A percentile compares a stretch with the other conserved stretches of the same genome.
These are phyloP conservation scores for Bicyclus anynana DNA, from an alignment of 1,140 invertebrate genomes.

Conservation along the genomic window DNA sequence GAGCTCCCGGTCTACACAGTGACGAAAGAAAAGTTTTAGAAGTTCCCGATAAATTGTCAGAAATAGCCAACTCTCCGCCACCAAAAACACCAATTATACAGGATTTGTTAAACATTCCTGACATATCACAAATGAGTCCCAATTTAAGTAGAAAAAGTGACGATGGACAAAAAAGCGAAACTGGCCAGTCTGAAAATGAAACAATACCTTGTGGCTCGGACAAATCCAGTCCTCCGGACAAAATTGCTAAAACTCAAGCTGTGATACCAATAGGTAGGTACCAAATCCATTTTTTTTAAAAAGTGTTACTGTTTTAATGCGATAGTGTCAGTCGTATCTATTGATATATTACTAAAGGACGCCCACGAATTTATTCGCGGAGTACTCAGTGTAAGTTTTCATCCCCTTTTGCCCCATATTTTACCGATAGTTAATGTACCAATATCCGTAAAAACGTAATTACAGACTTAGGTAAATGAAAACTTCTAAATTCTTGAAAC, in stretches of 20 bases:
- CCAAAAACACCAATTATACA: slow-evolving; percentile 61
- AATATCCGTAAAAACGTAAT: too few relatives aligned
- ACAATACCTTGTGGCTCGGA: slow-evolving; percentile 70
- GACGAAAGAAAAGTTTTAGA: slow-evolving; percentile 49
- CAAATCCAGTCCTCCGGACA: slow-evolving; percentile 67
- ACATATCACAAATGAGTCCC: slow-evolving; percentile 65
- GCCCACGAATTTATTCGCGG: too few relatives aligned
- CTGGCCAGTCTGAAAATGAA: slow-evolving; percentile 69
- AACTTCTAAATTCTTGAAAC: too few relatives aligned
- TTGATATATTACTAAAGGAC: too few relatives aligned
- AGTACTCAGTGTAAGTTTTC: too few relatives aligned
- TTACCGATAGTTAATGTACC: too few relatives aligned
- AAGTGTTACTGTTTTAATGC: too few relatives aligned
- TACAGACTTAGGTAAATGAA: too few relatives aligned
- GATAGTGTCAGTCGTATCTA: too few relatives aligned
- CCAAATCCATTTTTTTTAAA: background rate
- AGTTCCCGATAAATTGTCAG: slow-evolving; percentile 51
- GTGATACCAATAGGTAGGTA: slow-evolving; percentile 62
- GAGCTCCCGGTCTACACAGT: slow-evolving; percentile 40
- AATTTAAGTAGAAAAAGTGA: slow-evolving; percentile 66
- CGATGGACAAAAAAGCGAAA: slow-evolving; percentile 64
- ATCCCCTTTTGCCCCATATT: too few relatives aligned
- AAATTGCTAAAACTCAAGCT: slow-evolving; percentile 65
- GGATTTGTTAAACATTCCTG: slow-evolving; percentile 60
- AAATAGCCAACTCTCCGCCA: slow-evolving; percentile 58